These are phyloP conservation scores for Sericinus montela DNA, from an alignment of 2,888 invertebrate genomes.

Conservation along the genomic window DNA sequence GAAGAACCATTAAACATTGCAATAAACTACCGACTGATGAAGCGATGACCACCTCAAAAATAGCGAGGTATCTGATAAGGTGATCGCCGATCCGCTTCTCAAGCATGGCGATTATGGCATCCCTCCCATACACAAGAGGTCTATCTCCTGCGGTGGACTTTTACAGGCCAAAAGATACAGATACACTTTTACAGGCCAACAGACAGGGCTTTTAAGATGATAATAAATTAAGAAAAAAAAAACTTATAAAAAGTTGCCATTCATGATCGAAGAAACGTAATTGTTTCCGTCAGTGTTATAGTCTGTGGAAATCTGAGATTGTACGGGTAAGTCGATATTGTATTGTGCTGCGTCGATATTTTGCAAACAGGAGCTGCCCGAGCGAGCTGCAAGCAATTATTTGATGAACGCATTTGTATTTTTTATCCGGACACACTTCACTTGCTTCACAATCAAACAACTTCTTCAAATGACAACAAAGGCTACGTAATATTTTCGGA, in stretches of 20 bases:
- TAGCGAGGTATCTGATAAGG: no score
- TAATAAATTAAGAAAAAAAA: not conserved
- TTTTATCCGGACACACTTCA: not conserved
- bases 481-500: not conserved
- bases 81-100: no score
- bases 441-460: not conserved
- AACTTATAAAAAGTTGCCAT: not conserved
- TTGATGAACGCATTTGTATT: not conserved
- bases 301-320: not conserved
- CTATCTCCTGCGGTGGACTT: no score
- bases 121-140: no score
- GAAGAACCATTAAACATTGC: no score
- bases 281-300: constrained; percentile 9
- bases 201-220: no score
- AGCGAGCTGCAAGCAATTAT: not conserved
- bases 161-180: no score
- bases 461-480: not conserved
- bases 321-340: constrained; percentile 1
- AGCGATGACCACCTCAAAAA: no score
- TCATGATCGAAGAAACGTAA: not conserved
- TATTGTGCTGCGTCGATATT: not conserved
- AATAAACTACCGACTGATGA: no score
- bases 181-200: no score
- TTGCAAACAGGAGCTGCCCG: constrained; percentile 1
- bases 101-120: no score